phyloP scores from a whole-genome alignment of 1,140 invertebrate species.

The Drosophila grimshawi region DNA sequence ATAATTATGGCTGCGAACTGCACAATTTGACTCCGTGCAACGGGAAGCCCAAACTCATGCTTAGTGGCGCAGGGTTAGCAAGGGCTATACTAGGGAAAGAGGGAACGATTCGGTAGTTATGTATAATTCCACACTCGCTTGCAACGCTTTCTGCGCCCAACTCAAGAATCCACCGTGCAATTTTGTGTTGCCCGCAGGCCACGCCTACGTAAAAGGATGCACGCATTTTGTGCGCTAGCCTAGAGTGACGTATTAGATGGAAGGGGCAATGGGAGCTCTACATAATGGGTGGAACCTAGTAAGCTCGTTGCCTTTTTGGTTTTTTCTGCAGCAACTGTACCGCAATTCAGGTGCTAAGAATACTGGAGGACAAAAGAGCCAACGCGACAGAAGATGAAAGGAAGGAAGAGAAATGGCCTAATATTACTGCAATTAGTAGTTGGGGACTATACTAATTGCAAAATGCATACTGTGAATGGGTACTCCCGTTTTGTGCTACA shows the following conservation, averaged over 20 bases:
- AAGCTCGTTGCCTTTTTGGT: too few relatives aligned
- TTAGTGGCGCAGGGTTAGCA: neutral
- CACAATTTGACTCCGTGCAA: slow-evolving; percentile 58
- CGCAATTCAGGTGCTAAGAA: too few relatives aligned
- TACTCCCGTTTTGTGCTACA: too few relatives aligned
- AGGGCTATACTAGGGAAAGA: neutral
- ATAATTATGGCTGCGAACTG: slow-evolving; percentile 81
- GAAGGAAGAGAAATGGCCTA: too few relatives aligned
- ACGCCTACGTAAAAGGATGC: slow-evolving; percentile 44
- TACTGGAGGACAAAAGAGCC: too few relatives aligned
- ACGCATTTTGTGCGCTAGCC: neutral
- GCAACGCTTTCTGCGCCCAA: slow-evolving; percentile 69
- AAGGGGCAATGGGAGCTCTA: too few relatives aligned
- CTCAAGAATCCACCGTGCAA: slow-evolving; percentile 64
- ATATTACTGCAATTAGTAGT: too few relatives aligned
- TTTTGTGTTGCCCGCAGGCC: slow-evolving; percentile 57
- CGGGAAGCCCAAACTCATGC: slow-evolving; percentile 8
- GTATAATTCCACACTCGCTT: slow-evolving; percentile 60
- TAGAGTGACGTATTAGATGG: neutral
- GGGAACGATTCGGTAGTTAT: neutral
- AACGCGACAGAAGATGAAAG: neutral
- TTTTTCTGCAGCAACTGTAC: too few relatives aligned
- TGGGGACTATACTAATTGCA: too few relatives aligned
- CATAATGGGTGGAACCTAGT: too few relatives aligned
- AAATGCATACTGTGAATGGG: too few relatives aligned